These are phyloP conservation scores for Procambarus virginalis DNA, from an alignment of 1,140 invertebrate genomes.

Conservation along the genomic window DNA sequence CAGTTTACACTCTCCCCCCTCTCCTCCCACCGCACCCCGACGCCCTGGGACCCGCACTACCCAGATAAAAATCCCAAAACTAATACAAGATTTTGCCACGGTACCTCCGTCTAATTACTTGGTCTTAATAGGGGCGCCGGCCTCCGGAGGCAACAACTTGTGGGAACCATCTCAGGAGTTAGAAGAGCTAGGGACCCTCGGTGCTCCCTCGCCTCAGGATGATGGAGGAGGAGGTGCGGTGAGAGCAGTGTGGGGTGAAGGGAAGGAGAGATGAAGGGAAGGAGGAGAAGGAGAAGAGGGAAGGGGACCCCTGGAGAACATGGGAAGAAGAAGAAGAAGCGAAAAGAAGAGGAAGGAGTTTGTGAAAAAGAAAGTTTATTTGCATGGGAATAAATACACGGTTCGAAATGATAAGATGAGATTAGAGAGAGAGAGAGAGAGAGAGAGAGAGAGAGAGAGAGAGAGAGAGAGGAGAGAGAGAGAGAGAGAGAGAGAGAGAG, in stretches of 20 bases:
- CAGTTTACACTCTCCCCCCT: constrained; percentile 1
- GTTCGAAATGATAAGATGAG: no score
- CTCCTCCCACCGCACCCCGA: no score
- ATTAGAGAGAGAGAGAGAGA: no score
- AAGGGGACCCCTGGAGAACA: background rate
- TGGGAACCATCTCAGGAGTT: constrained; percentile 27
- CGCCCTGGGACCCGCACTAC: background rate
- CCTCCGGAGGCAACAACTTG: constrained; percentile 31
- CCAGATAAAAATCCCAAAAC: constrained; percentile 58
- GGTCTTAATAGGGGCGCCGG: constrained; percentile 39
- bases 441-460: no score
- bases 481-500: background rate
- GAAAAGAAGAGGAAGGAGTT: background rate
- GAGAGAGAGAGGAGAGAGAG: no score
- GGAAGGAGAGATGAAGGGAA: background rate
- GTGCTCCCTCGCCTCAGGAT: background rate
- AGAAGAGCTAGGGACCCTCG: constrained; percentile 9
- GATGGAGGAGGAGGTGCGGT: constrained; percentile 1
- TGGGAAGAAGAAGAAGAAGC: no score
- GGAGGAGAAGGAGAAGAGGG: background rate
- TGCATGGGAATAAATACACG: no score
- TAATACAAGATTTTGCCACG: constrained; percentile 62
- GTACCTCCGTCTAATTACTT: constrained; percentile 54
- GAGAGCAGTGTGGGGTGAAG: background rate
- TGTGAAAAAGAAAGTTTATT: background rate